Evolutionary conservation across 2,888 invertebrate species (phyloP).

Genomic region (Rosalia funebris): DNA sequence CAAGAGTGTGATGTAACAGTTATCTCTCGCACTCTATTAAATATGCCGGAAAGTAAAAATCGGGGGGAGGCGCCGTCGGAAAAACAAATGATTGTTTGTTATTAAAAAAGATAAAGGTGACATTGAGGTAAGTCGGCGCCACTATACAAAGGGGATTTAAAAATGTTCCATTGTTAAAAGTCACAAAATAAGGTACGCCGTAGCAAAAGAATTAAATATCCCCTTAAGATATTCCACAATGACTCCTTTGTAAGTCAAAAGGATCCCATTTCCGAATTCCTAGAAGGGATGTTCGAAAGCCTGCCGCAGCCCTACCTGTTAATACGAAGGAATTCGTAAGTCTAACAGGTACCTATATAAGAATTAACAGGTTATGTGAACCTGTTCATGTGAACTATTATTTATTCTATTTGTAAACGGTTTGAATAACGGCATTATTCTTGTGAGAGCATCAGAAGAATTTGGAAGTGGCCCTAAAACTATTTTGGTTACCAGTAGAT

Average conservation of each 20-base stretch:
- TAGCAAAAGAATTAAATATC: conserved; percentile 25
- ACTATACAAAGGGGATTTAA: conserved; percentile 42
- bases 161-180: conserved; percentile 40
- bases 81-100: conserved; percentile 34
- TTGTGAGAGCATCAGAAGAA: too few relatives aligned
- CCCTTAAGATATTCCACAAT: conserved; percentile 43
- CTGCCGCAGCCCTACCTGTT: conserved; percentile 43
- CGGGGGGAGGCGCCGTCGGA: conserved; percentile 20
- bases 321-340: conserved; percentile 41
- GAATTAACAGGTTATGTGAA: conserved; percentile 36
- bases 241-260: conserved; percentile 43
- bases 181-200: conserved; percentile 34
- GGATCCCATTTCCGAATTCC: conserved; percentile 49
- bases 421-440: background rate
- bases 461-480: too few relatives aligned
- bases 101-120: conserved; percentile 37
- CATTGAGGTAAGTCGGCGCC: conserved; percentile 44
- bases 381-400: background rate
- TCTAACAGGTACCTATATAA: conserved; percentile 47
- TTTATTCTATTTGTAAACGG: background rate
- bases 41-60: background rate
- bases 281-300: conserved; percentile 38
- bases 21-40: background rate
- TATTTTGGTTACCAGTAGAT: background rate
- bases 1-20: too few relatives aligned